phyloP scores from a whole-genome alignment of 2,888 invertebrate species.

The Eupithecia centaureata region DNA sequence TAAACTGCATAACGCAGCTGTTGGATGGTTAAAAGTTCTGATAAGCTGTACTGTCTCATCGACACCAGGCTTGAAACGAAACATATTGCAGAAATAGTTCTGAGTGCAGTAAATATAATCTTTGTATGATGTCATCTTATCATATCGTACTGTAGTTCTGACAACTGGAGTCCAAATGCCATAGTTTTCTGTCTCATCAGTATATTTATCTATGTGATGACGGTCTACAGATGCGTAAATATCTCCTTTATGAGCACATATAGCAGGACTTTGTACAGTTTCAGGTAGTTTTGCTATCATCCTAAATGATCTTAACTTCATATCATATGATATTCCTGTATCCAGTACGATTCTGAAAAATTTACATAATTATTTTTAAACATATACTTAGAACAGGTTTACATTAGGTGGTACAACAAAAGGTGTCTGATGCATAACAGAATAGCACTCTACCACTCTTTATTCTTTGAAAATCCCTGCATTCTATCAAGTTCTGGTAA shows the following conservation, averaged over 20 bases:
- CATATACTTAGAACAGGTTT: too few relatives aligned
- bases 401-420: too few relatives aligned
- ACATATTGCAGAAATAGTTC: constrained; percentile 63
- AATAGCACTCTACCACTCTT: too few relatives aligned
- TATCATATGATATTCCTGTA: constrained; percentile 62
- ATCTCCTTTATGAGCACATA: constrained; percentile 60
- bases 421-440: too few relatives aligned
- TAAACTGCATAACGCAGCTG: constrained; percentile 62
- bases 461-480: too few relatives aligned
- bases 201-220: constrained; percentile 64
- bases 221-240: constrained; percentile 64
- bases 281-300: constrained; percentile 66
- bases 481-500: too few relatives aligned
- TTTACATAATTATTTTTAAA: constrained; percentile 16
- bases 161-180: constrained; percentile 59
- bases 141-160: constrained; percentile 57
- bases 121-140: constrained; percentile 62
- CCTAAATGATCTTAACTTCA: constrained; percentile 60
- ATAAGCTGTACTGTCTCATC: constrained; percentile 56
- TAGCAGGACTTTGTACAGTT: constrained; percentile 68
- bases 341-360: constrained; percentile 70
- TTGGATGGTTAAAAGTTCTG: constrained; percentile 57
- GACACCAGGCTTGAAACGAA: constrained; percentile 63
- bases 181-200: constrained; percentile 49
- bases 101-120: constrained; percentile 70